phyloP scores from a whole-genome alignment of 2,888 invertebrate genomes.

The Eugnorisma glareosa region DNA sequence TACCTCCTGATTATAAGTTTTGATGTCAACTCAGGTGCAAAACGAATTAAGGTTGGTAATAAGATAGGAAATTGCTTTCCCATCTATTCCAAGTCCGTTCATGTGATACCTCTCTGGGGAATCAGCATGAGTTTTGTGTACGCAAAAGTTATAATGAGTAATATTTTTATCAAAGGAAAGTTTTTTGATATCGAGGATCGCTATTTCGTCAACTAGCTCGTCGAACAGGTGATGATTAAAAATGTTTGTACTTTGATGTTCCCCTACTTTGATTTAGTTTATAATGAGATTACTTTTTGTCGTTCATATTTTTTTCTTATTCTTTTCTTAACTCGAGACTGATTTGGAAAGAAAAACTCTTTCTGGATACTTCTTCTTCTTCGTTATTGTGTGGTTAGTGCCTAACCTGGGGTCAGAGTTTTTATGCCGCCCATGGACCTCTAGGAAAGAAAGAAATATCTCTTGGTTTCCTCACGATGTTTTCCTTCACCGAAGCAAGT shows the following conservation, averaged over 20 bases:
- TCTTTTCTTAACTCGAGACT: neutral
- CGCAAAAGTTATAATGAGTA: slow-evolving; percentile 76
- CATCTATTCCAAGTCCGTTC: slow-evolving; percentile 68
- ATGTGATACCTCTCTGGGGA: slow-evolving; percentile 64
- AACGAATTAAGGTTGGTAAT: slow-evolving; percentile 78
- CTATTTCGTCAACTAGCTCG: slow-evolving; percentile 66
- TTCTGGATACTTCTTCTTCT: slow-evolving; percentile 6
- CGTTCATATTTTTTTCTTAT: slow-evolving; percentile 13
- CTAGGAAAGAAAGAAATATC: too few relatives aligned
- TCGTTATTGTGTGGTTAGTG: too few relatives aligned
- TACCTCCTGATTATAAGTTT: slow-evolving; percentile 79
- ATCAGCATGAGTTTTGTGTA: slow-evolving; percentile 66
- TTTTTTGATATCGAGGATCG: slow-evolving; percentile 74
- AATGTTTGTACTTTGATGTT: slow-evolving; percentile 54
- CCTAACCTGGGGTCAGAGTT: too few relatives aligned
- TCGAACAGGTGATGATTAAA: slow-evolving; percentile 61
- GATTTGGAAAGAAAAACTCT: neutral
- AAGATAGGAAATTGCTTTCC: slow-evolving; percentile 75
- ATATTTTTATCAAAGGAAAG: slow-evolving; percentile 75
- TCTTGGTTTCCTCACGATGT: too few relatives aligned
- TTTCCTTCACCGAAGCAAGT: too few relatives aligned
- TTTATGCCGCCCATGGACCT: too few relatives aligned
- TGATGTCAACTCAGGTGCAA: slow-evolving; percentile 79
- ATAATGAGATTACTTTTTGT: slow-evolving; percentile 45
- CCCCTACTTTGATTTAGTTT: slow-evolving; percentile 51